Conservation (phyloP, 2,888 invertebrate genomes). For the Pardosa pseudoannulata region DNA sequence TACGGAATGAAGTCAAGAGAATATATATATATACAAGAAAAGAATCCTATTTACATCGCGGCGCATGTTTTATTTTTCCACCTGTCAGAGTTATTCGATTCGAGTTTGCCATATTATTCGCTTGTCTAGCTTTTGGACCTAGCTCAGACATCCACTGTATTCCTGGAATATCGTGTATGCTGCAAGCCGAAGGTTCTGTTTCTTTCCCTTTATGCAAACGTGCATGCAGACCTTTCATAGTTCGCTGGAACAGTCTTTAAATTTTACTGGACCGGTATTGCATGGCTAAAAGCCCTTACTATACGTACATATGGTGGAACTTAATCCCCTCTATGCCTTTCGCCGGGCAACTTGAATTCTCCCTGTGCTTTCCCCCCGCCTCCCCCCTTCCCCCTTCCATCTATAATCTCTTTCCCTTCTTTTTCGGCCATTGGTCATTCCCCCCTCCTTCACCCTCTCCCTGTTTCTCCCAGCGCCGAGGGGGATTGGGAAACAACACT, state of each 20-base stretch:
- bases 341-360: slow-evolving; percentile 26
- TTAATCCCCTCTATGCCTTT: slow-evolving; percentile 60
- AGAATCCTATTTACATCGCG: not conserved
- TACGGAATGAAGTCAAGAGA: too few species aligned
- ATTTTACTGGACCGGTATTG: slow-evolving; percentile 30
- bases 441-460: slow-evolving; percentile 17
- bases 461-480: slow-evolving; percentile 25
- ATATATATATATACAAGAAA: too few species aligned
- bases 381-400: slow-evolving; percentile 43
- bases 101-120: not conserved
- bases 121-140: not conserved
- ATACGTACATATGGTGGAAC: slow-evolving; percentile 50
- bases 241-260: slow-evolving; percentile 45
- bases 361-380: not conserved
- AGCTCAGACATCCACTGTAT: not conserved
- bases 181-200: slow-evolving; percentile 40
- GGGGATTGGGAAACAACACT: slow-evolving; percentile 66
- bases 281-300: slow-evolving; percentile 63
- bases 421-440: slow-evolving; percentile 44
- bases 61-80: not conserved
- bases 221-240: slow-evolving; percentile 29
- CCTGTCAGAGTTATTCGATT: not conserved
- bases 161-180: not conserved
- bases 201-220: slow-evolving; percentile 13
- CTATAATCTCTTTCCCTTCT: slow-evolving; percentile 60